Conservation (phyloP, 2,797 vertebrate genomes). For the Garrulus glandarius region DNA sequence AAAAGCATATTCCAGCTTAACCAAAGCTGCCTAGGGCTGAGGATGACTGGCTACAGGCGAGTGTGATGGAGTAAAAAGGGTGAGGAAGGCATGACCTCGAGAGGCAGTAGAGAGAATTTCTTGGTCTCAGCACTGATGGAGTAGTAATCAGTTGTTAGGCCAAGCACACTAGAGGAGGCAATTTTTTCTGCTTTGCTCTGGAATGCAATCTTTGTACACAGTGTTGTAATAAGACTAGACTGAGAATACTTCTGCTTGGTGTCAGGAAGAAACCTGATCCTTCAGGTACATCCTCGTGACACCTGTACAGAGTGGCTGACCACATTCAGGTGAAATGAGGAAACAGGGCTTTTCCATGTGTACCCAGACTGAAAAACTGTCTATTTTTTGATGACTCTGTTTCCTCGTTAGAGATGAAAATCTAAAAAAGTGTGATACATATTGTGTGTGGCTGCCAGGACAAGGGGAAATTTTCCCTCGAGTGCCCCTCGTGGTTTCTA, state of each 20-base stretch:
- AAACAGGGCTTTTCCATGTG: not conserved
- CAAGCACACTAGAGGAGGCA: not conserved
- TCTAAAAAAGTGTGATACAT: not conserved
- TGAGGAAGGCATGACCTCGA: not conserved
- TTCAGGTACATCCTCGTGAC: not conserved
- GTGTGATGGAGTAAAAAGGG: not conserved
- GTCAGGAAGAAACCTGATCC: not conserved
- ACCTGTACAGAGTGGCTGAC: rapidly evolving
- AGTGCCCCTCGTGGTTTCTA: not conserved
- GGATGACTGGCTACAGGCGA: not conserved
- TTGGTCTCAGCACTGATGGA: not conserved
- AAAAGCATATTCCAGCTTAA: not conserved
- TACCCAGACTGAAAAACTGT: not conserved
- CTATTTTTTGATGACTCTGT: not conserved
- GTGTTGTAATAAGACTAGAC: not conserved
- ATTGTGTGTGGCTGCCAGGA: not conserved
- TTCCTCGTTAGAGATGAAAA: not conserved
- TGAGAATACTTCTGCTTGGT: not conserved
- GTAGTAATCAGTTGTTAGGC: not conserved
- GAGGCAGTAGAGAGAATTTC: not conserved
- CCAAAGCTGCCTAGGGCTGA: not conserved
- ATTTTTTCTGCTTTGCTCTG: not conserved
- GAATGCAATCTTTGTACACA: not conserved
- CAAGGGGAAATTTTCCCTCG: not conserved
- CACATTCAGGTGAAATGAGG: not conserved